Base-by-base conservation (phyloP, 2,888 invertebrate species). In the Cerastis leucographa region DNA sequence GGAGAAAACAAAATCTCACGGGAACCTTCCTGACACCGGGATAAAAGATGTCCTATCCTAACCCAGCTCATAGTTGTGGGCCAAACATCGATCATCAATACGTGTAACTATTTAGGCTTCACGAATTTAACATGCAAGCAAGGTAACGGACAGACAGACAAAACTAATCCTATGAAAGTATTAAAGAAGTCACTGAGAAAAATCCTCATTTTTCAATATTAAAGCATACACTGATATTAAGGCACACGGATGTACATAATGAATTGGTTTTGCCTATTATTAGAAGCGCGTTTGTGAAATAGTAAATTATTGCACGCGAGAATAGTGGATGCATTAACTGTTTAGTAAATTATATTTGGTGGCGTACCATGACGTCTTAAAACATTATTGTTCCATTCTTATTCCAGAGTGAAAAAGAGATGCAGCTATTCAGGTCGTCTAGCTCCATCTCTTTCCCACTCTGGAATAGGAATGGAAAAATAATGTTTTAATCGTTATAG, bases 221-320 rank as follows among this genome's bases (percentile, higher is more conserved):
- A 56, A 56, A 56, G 2, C 14, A 2, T 25, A 25, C 5, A 8
- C 8, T 3, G 0, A 25, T 11, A n/a, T 40, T 6, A 51, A 70
- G 17, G 29, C 51, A 71, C 4, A 29, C 22, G 51, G 35, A 19
- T 7, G 0, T 40, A 51, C 22, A 22, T 2, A 40, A 25, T 51
- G 22, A 64, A 14, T 64, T 42, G 7, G 25, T 25, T 22, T 7
- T 22, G 25, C 14, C 11, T 42, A 42, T 71, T 70, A 71, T 54
- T 51, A 17, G 51, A 72, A 51, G 25, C 71, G 51, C 51, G 25
- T 29, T 72, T 54, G n/a, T 71, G 72, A 72, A 72, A 72, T n/a
- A 71, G 29, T 51, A 72, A 29, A 72, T 72, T 17, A 17, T 42
- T 73, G 54, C 72, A 73, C 54, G 73, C 72, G n/a, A 73, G 42